These are phyloP conservation scores for Melanargia galathea DNA, from an alignment of 2,888 invertebrate species.

Conservation along the genomic window DNA sequence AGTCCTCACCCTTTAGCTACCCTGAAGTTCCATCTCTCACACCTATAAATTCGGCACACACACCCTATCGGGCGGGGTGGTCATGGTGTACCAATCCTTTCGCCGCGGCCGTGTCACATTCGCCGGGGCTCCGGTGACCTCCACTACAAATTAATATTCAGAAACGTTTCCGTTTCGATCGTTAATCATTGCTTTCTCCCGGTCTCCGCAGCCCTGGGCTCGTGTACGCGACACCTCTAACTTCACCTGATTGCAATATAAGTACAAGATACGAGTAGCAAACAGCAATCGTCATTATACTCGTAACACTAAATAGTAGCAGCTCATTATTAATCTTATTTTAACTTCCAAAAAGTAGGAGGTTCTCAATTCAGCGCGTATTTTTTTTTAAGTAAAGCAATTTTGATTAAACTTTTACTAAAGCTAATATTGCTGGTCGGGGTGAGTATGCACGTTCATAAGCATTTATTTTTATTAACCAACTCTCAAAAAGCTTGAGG, in stretches of 20 bases:
- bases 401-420: neutral
- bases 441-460: too few species aligned
- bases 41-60: constrained; percentile 82
- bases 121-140: constrained; percentile 74
- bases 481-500: too few species aligned
- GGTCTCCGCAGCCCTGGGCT: constrained; percentile 50
- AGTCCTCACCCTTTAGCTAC: constrained; percentile 82
- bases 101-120: constrained; percentile 78
- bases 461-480: too few species aligned
- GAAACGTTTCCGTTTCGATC: constrained; percentile 77
- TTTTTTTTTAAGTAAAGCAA: neutral
- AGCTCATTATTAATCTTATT: too few species aligned
- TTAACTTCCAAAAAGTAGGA: too few species aligned
- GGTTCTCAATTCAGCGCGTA: too few species aligned
- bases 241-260: constrained; percentile 36
- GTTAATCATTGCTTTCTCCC: constrained; percentile 77
- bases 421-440: too few species aligned
- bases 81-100: constrained; percentile 79
- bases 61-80: constrained; percentile 74
- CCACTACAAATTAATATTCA: constrained; percentile 82
- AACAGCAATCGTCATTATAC: neutral
- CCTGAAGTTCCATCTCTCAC: constrained; percentile 83
- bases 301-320: neutral
- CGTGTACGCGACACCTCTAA: constrained; percentile 34
- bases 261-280: too few species aligned